Evolutionary conservation across 2,113 vertebrate species (phyloP), one percentile per base, ranked within the genome.

Genomic region (Peromyscus leucopus): DNA sequence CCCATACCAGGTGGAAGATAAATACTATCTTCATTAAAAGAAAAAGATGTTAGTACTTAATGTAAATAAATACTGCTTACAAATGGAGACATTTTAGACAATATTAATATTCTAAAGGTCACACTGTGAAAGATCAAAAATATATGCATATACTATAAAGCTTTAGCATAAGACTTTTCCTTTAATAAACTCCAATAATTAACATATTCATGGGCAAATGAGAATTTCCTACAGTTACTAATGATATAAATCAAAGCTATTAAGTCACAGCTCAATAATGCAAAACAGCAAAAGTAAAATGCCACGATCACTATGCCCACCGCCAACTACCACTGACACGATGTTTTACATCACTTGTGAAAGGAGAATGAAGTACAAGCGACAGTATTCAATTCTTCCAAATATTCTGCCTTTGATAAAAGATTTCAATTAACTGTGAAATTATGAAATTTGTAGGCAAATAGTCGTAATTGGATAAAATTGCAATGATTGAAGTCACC

Each of bases 171-270:
- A 80, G n/a, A 82, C 15, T 82, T 93, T 93, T 78, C 28, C 92
- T 92, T 85, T 96, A 65, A 86, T 42, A 80, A 89, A 92, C 24
- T 75, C 55, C 39, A 90, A 42, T 78, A 83, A 91, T 15, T 33
- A 82, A n/a, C 42, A 87, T 15, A 90, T 17, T 89, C 26, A 67
- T 1, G 48, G 61, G 55, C 21, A 94, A 96, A 76, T 76, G 36
- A 94, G 33, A 95, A 84, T 74, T 72, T 94, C 74, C 48, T 72
- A 90, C 17, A 87, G 67, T 84, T 28, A 63, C 15, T n/a, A 55
- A 48, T 78, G 51, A 84, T 31, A 85, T 65, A 90, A 93, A 63
- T 87, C 86, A 88, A 87, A 90, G 51, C 90, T 93, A 82, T 82
- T 90, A 93, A 87, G 61, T 48, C 71, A 71, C 59, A 89, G 55